Evolutionary conservation across 2,113 vertebrate species (phyloP), one percentile per base, ranked within the genome.

Genomic region (Vimba vimba): DNA sequence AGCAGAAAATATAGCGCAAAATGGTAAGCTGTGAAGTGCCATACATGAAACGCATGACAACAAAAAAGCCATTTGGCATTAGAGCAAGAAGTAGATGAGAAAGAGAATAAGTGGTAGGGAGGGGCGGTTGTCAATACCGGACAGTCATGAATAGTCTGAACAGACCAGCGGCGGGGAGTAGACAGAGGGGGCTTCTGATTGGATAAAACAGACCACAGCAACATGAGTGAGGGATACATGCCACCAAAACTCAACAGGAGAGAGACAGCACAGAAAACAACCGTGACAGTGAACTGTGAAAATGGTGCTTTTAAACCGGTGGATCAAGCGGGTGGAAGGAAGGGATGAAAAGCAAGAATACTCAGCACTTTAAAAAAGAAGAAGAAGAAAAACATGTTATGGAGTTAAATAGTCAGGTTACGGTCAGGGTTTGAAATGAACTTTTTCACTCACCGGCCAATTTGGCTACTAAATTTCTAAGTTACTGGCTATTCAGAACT

Each of bases 71-170:
- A 87, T 64, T 62, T 11, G 13, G 21, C 23, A 45, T 55, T 21
- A 52, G 79, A 82, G 62, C 25, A 87, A 90, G 91, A 86, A 90
- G 91, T 88, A 64, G 80, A 86, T 33, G 60, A 52, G 21, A 12
- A 64, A 86, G 27, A 7, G 82, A 84, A 50, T 4, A 13, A 62
- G 45, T 76, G 47, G 43, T 45, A 57, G 39, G 82, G 74, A 87
- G 27, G 82, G 62, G 62, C 76, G 52, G 85, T 85, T 85, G 87
- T 96, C 95, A 96, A 94, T 98, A 99, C 98, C 97, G 97, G 97
- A 96, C 97, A 99, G 95, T 99, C 97, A 95, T 96, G 97, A 95
- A 98, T 95, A 92, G 96, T 97, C 97, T 99, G 97, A 94, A 99
- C 97, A 94, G 97, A 99, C 98, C 97, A 99, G 95, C 97, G 97